Base-by-base conservation (phyloP, 2,797 vertebrate species). In the Chiloscyllium punctatum region DNA sequence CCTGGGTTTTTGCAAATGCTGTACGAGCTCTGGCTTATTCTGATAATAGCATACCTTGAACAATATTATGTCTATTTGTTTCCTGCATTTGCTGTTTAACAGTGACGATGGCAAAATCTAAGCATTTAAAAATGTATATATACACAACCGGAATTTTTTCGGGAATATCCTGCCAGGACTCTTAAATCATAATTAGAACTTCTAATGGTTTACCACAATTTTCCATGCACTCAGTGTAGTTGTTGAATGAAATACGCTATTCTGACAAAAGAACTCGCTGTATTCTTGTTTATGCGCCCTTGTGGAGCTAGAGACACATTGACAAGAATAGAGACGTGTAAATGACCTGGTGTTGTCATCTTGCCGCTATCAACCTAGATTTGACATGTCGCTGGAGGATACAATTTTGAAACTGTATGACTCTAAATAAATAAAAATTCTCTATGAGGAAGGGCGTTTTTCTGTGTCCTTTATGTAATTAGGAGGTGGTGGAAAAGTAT, bases 211-310 rank as follows among this genome's bases (percentile, higher is more conserved):
- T 66, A 62, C 57, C 9, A 88, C 33, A 37, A 91, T 66, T 66
- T 92, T 92, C 82, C 62, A 92, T 25, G 62, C 57, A 42, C 21
- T 69, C 90, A 92, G 62, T 69, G 8, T 42, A 42, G 90, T n/a
- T 69, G n/a, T 92, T 92, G 90, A 92, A 69, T 92, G 90, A 66
- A 92, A 37, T 92, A 66, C 90, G 66, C 62, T 37, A 37, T 69
- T 92, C 90, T 92, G 66, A 92, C 90, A 92, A 92, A 92, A 66
- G 90, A 92, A 92, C 62, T 69, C 90, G 7, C 33, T 21, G 18
- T 92, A 25, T 37, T 69, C 90, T 69, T 92, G 90, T 92, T 92
- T 92, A 92, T 92, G 90, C 90, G 66, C 62, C 90, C 62, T 69
- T 69, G 90, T 92, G 62, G 90, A 92, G 42, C 90, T 69, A 91